phyloP scores from a whole-genome alignment of 2,113 vertebrate genomes.

The Macrotis lagotis region DNA sequence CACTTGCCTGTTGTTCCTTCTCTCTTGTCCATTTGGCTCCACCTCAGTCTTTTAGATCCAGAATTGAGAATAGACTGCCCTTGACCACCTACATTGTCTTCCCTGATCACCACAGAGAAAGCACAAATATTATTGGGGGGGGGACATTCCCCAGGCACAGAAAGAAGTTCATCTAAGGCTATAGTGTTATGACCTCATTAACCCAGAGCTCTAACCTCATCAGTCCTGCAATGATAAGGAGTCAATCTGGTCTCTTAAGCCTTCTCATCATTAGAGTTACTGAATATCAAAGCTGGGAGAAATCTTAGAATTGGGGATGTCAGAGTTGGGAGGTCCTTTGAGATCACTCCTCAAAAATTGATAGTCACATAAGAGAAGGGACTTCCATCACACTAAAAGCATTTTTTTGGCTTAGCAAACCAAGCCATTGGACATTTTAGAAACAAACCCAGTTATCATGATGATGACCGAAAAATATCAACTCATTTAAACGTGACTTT shows the following conservation, averaged over 20 bases:
- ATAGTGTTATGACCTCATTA: too few species aligned
- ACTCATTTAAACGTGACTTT: not conserved
- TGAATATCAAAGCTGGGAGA: not conserved
- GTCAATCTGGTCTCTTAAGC: not conserved
- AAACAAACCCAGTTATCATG: not conserved
- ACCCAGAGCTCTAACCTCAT: not conserved
- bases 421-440: not conserved
- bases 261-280: not conserved
- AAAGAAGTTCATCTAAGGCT: not conserved
- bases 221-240: not conserved
- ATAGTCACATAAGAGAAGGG: not conserved
- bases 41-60: not conserved
- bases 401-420: too few species aligned
- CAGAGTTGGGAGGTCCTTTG: too few species aligned
- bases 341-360: not conserved
- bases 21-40: too few species aligned
- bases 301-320: not conserved
- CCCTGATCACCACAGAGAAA: not conserved
- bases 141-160: not conserved
- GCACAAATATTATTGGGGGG: not conserved
- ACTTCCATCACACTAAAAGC: not conserved
- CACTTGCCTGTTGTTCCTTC: too few species aligned
- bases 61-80: too few species aligned
- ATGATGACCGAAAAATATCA: not conserved
- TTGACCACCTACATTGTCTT: not conserved